Evolutionary conservation across 1,140 invertebrate species (phyloP).

Genomic region (Drosophila bipectinata): DNA sequence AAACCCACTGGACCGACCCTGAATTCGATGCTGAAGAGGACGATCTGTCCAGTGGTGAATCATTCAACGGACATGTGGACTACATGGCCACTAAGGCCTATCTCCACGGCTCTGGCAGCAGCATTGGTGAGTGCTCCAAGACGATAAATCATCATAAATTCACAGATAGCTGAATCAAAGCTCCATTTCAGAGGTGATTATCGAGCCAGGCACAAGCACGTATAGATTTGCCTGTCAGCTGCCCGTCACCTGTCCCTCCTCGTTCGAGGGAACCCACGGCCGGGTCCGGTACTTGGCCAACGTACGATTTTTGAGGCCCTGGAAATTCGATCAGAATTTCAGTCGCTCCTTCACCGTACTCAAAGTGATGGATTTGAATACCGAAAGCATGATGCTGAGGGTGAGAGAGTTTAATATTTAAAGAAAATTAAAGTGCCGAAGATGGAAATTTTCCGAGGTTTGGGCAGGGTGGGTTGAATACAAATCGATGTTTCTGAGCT

Average conservation of each 20-base stretch:
- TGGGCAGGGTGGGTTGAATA: not conserved
- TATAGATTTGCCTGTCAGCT: slow-evolving; percentile 86
- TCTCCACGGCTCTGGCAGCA: slow-evolving; percentile 46
- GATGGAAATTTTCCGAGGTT: not conserved
- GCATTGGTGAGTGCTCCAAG: slow-evolving; percentile 36
- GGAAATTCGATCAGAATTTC: slow-evolving; percentile 90
- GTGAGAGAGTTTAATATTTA: slow-evolving; percentile 55
- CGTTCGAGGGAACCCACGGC: slow-evolving; percentile 89
- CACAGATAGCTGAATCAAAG: slow-evolving; percentile 6
- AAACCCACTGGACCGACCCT: slow-evolving; percentile 60
- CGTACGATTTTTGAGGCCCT: slow-evolving; percentile 88
- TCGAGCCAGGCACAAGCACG: slow-evolving; percentile 84
- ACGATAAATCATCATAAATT: slow-evolving; percentile 11
- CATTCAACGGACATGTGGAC: slow-evolving; percentile 69
- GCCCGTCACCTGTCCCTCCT: slow-evolving; percentile 87
- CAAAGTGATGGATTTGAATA: slow-evolving; percentile 89
- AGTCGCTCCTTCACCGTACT: slow-evolving; percentile 90
- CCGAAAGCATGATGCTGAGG: slow-evolving; percentile 75
- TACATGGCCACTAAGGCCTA: slow-evolving; percentile 69
- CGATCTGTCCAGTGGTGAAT: slow-evolving; percentile 32
- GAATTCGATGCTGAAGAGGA: slow-evolving; percentile 21
- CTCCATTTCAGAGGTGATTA: slow-evolving; percentile 37
- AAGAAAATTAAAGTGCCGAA: not conserved
- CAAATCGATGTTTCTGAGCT: not conserved
- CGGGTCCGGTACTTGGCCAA: slow-evolving; percentile 88